These are phyloP conservation scores for Phaethon lepturus DNA, from an alignment of 2,113 vertebrate species.

Conservation along the genomic window DNA sequence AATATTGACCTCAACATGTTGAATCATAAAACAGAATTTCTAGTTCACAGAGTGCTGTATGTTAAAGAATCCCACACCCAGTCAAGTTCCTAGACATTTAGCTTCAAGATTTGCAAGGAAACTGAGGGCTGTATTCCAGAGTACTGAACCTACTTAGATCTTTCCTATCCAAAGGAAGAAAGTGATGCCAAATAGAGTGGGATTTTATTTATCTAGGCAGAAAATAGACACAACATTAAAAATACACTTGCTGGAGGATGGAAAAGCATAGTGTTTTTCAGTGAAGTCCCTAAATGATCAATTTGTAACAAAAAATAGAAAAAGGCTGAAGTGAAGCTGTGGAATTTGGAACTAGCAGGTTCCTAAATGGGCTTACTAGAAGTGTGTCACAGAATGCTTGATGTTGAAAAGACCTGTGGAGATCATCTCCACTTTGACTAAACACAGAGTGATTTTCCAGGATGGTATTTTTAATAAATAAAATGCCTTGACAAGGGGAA, in stretches of 20 bases:
- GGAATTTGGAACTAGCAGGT: not conserved
- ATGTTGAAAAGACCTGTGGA: not conserved
- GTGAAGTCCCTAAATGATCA: not conserved
- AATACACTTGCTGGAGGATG: not conserved
- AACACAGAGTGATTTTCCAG: slow-evolving; percentile 62
- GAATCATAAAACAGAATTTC: slow-evolving; percentile 26
- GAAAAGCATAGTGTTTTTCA: not conserved
- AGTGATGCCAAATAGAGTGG: not conserved
- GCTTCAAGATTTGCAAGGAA: not conserved
- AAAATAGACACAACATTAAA: not conserved
- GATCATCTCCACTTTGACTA: slow-evolving; percentile 35
- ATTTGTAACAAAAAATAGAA: not conserved
- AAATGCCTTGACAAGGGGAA: slow-evolving; percentile 53
- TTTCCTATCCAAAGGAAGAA: not conserved
- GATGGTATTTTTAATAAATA: slow-evolving; percentile 55
- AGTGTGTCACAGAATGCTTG: not conserved
- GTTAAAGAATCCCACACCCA: not conserved
- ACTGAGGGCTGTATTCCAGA: not conserved
- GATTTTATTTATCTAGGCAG: not conserved
- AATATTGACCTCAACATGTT: slow-evolving; percentile 36
- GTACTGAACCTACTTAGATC: not conserved
- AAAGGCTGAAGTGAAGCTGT: not conserved
- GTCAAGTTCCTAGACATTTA: not conserved
- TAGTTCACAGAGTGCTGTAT: not conserved
- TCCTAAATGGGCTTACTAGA: not conserved